Conservation (phyloP, 1,140 invertebrate species). For the Macrobrachium rosenbergii region DNA sequence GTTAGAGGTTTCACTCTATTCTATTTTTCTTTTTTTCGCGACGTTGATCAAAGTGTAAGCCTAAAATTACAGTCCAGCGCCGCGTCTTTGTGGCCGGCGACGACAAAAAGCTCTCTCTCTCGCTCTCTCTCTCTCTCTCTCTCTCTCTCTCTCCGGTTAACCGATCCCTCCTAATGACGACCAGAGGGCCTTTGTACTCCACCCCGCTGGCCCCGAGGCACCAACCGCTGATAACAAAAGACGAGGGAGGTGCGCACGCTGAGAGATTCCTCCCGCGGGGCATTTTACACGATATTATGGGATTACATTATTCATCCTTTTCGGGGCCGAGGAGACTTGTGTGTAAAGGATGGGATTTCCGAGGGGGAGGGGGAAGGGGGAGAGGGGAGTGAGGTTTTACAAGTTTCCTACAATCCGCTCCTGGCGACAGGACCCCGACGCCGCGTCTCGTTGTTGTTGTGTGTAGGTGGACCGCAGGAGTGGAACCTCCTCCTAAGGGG, state of each 20-base stretch:
- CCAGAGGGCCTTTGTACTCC: constrained; percentile 31
- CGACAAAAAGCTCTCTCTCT: constrained; percentile 10
- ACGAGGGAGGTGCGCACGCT: constrained; percentile 24
- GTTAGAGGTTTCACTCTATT: background rate
- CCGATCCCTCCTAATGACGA: constrained; percentile 46
- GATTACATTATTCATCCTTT: constrained; percentile 41
- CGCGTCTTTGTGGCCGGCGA: constrained; percentile 10
- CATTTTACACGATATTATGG: constrained; percentile 39
- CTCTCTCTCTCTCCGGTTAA: background rate
- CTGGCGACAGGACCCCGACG: constrained; percentile 10
- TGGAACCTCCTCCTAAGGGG: background rate
- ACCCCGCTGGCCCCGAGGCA: constrained; percentile 12
- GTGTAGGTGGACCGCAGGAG: constrained; percentile 15
- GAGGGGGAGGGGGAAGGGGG: background rate
- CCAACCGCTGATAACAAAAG: constrained; percentile 40
- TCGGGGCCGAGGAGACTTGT: background rate
- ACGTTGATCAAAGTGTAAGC: constrained; percentile 17
- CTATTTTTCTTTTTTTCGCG: background rate
- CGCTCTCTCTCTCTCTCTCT: background rate
- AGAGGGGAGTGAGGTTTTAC: background rate
- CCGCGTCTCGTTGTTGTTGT: background rate
- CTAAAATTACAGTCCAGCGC: constrained; percentile 24
- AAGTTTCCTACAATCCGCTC: background rate
- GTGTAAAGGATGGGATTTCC: background rate
- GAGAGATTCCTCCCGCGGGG: constrained; percentile 31